Evolutionary conservation across 2,113 vertebrate species (phyloP), one percentile per base, ranked within the genome.

Genomic region (Odontophorus gujanensis): DNA sequence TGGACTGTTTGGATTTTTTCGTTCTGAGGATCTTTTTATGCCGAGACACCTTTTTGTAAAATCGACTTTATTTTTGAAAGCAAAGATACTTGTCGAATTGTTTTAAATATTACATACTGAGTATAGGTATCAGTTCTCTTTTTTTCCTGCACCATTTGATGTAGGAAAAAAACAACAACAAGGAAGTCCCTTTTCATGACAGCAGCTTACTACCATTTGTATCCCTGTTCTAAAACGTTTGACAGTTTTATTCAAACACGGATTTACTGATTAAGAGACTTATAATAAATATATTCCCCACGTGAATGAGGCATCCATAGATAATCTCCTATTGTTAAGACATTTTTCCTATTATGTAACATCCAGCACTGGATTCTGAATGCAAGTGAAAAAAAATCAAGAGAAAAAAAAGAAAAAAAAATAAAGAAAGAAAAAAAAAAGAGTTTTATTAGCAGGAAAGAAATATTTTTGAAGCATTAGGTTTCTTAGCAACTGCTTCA

Each of bases 401-500:
- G 7, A 6, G 12, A 93, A 73, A 78, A 15, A 78, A 57, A 43
- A 81, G 85, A 42, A 88, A 24, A 50, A 53, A 63, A 63, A 38
- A 85, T 11, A 48, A 48, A 48, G 22, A 48, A 48, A 48, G 93
- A 79, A 78, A 11, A 79, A 63, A 40, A 85, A 86, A 45, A 87
- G 66, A 96, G 96, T 89, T 91, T 90, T 94, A 79, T 85, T 90
- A 87, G 38, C 81, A 58, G 90, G 58, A 93, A 94, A 72, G 78
- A 95, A 88, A 59, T 63, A 94, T 93, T 95, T 95, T 92, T 72
- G 93, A 95, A 93, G 89, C n/a, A 94, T 93, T 84, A 90, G 34
- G 96, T 97, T 97, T 95, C 96, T 92, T 97, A 97, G 97, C 96
- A 98, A 97, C 96, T 89, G 43, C 61, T 87, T 95, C 88, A 96